phyloP scores from a whole-genome alignment of 2,888 invertebrate genomes.

The Euzetes globulus region DNA sequence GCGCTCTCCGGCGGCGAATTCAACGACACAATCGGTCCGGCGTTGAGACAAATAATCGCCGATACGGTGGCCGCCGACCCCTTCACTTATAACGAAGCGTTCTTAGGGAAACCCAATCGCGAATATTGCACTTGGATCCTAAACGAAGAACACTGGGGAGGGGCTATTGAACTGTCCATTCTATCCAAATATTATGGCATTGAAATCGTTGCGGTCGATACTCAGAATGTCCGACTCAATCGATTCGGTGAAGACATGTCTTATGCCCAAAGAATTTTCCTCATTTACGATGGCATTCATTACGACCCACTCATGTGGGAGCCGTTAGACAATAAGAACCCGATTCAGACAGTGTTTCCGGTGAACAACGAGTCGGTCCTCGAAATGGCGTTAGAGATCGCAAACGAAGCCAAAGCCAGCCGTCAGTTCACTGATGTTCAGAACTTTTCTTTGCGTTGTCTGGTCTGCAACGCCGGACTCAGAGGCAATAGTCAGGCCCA shows the following conservation, averaged over 20 bases:
- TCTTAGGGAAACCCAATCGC: constrained; percentile 58
- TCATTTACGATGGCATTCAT: constrained; percentile 91
- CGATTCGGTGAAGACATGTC: constrained; percentile 83
- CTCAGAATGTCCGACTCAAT: constrained; percentile 78
- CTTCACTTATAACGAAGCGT: constrained; percentile 71
- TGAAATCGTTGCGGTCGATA: constrained; percentile 90
- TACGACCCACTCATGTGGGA: constrained; percentile 89
- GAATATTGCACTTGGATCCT: constrained; percentile 88
- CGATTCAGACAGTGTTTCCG: constrained; percentile 71
- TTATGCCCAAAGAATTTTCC: constrained; percentile 71
- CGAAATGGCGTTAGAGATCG: constrained; percentile 72
- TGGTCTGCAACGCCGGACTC: constrained; percentile 66
- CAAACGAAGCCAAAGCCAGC: constrained; percentile 76
- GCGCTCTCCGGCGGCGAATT: constrained; percentile 58
- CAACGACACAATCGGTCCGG: constrained; percentile 62
- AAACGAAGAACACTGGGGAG: constrained; percentile 85
- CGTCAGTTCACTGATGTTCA: constrained; percentile 83
- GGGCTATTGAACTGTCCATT: constrained; percentile 85
- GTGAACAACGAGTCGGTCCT: constrained; percentile 63
- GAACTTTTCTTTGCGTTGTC: constrained; percentile 74
- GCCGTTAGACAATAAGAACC: constrained; percentile 54
- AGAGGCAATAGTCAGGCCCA: constrained; percentile 74
- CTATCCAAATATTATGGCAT: constrained; percentile 75
- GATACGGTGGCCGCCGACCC: constrained; percentile 68
- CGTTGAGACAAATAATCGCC: constrained; percentile 79